phyloP scores from a whole-genome alignment of 2,113 vertebrate species.

The Notothenia coriiceps region DNA sequence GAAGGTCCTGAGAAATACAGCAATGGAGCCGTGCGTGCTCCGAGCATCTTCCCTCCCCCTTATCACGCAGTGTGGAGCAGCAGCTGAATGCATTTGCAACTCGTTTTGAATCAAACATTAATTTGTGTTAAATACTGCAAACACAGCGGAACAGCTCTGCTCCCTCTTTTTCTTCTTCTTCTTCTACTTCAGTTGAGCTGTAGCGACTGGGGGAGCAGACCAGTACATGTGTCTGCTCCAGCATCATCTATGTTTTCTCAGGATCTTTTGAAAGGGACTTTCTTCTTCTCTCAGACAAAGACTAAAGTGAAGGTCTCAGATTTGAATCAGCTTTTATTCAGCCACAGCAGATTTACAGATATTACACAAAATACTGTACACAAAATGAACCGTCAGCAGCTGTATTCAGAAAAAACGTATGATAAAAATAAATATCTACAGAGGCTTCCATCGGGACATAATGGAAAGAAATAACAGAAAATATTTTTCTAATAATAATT shows the following conservation, averaged over 20 bases:
- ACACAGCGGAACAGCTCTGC: constrained; percentile 1
- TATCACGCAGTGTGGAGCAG: constrained; percentile 41
- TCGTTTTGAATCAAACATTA: constrained; percentile 63
- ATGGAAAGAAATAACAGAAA: too few relatives aligned
- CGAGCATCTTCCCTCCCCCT: neutral
- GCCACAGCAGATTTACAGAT: neutral
- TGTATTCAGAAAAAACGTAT: too few relatives aligned
- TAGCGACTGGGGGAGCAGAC: constrained; percentile 29
- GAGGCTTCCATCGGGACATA: too few relatives aligned
- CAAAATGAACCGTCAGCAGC: neutral
- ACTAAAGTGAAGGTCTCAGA: neutral
- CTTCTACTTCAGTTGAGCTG: neutral
- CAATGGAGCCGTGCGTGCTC: neutral
- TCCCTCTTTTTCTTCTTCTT: neutral
- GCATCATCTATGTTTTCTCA: constrained; percentile 23
- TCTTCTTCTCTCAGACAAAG: neutral
- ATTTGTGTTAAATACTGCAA: constrained; percentile 52
- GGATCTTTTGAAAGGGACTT: constrained; percentile 7
- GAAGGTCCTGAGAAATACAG: neutral
- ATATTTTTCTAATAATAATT: too few relatives aligned
- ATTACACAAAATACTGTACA: too few relatives aligned
- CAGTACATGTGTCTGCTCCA: constrained; percentile 33
- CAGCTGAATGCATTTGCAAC: constrained; percentile 59
- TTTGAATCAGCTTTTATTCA: neutral
- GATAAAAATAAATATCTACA: too few relatives aligned